Evolutionary conservation across 2,888 invertebrate genomes (phyloP).

Genomic region (Polietes domitor): DNA sequence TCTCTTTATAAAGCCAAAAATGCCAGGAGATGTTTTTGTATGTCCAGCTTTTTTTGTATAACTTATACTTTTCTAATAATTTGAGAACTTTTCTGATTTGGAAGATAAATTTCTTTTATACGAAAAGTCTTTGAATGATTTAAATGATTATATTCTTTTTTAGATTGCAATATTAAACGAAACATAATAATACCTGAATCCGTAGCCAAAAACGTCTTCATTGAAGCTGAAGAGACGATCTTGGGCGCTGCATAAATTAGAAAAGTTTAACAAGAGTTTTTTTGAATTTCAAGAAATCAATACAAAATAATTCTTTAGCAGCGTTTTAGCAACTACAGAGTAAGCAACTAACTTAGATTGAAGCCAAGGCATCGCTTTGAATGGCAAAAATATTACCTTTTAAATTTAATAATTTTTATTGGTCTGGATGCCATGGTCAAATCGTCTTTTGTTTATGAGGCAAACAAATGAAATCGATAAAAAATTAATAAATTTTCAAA

Average conservation of each 20-base stretch:
- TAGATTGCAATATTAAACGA: background rate
- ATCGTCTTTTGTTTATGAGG: constrained; percentile 74
- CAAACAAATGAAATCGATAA: constrained; percentile 46
- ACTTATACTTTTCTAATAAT: background rate
- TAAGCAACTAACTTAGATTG: constrained; percentile 12
- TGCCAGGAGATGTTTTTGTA: too few species aligned
- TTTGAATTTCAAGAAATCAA: constrained; percentile 41
- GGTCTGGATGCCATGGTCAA: constrained; percentile 77
- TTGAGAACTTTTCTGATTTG: background rate
- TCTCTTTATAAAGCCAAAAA: too few species aligned
- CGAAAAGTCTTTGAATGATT: background rate
- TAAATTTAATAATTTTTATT: constrained; percentile 77
- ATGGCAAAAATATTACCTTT: constrained; percentile 73
- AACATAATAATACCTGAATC: constrained; percentile 75
- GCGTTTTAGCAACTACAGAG: background rate
- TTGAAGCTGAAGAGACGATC: constrained; percentile 91
- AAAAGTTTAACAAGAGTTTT: constrained; percentile 71
- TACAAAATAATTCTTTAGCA: background rate
- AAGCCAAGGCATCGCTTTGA: background rate
- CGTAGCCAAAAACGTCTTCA: constrained; percentile 86
- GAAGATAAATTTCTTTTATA: too few species aligned
- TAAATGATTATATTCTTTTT: background rate
- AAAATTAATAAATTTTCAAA: constrained; percentile 18
- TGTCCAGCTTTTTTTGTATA: too few species aligned
- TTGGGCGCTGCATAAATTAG: constrained; percentile 89